Base-by-base conservation (phyloP, 2,797 vertebrate species). In the Kryptopterus vitreolus region DNA sequence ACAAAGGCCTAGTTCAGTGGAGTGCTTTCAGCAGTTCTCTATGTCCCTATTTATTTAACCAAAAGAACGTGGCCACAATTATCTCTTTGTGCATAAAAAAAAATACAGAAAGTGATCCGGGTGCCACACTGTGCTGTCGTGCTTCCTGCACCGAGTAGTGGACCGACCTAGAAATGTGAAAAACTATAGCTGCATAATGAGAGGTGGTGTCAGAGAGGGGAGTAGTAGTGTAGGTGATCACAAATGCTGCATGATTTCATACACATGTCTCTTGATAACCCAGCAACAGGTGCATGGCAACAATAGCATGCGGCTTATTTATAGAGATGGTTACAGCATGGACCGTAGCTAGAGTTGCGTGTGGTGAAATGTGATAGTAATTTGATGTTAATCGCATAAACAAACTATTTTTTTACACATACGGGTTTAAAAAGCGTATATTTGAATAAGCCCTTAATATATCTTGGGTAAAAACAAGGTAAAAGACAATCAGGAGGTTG, bases 61-160 rank as follows among this genome's bases (percentile, higher is more conserved):
- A 57, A 24, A 77, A 78, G 63, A 76, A 80, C 38, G 61, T 48
- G 66, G 68, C 18, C 77, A 86, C 82, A 88, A 79, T 93, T 91
- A 92, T 91, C 92, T 92, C 89, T 89, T 91, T 86, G 66, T 90
- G 89, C 86, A 59, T 82, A 62, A 82, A 81, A 66, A 43, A 10
- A 70, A 53, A 22, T 26, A 82, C 86, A 90, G 84, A 87, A 82
- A 89, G 83, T 86, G 84, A 81, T 35, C 83, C 82, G 76, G 72
- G 77, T 8, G 50, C 70, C 53, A 52, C 73, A 76, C 86, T 84
- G 88, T 65, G 69, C 82, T 88, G 90, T 92, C 93, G 91, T 93
- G 93, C 84, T 85, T 90, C 87, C 83, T 86, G 74, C 69, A 69
- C 77, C 84, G 79, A 83, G 85, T 69, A 77, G 79, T 83, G 72